Evolutionary conservation across 2,113 vertebrate genomes (phyloP), one percentile per base, ranked within the genome.

Genomic region (Chaenocephalus aceratus): DNA sequence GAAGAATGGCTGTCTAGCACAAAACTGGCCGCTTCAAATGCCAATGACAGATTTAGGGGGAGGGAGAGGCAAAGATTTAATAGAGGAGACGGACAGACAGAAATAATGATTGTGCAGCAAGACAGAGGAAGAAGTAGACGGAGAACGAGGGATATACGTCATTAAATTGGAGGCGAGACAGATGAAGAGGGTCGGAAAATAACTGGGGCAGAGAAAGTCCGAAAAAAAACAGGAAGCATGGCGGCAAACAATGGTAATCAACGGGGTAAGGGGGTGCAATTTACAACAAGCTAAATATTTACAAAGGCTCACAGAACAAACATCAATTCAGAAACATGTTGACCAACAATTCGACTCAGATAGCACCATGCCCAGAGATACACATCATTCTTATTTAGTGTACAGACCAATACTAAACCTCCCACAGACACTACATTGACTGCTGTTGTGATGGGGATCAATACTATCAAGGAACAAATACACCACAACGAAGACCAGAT

Each of bases 1-100:
- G 79, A 93, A 76, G 81, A 91, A 94, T 92, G 88, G 92, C 79
- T 75, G 80, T 90, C 90, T 95, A 94, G 93, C 93, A 92, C 85
- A 78, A 71, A 86, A 82, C 64, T 26, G 52, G 54, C 77, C 52
- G 62, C 73, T 52, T 80, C 62, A 64, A 88, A 89, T 81, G 88
- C 85, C 90, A 92, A 82, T n/a, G 60, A 79, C 67, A 88, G 86
- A 78, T 79, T 83, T 74, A 70, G 72, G 73, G 69, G 58, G 62
- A 53, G 75, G 80, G 66, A 48, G 74, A 70, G 36, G 58, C 34
- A 16, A 65, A n/a, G 75, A 69, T 83, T 75, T 64, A 79, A 78
- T 59, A 69, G 60, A 82, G 13, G 56, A 70, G 63, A 66, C 18
- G 49, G 80, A 84, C 58, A 79, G 80, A 85, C 65, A 57, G 71